Percentiles rank a stretch among this genome's conserved stretches.
Conservation (phyloP, 2,113 vertebrate genomes). For the Cairina moschata region DNA sequence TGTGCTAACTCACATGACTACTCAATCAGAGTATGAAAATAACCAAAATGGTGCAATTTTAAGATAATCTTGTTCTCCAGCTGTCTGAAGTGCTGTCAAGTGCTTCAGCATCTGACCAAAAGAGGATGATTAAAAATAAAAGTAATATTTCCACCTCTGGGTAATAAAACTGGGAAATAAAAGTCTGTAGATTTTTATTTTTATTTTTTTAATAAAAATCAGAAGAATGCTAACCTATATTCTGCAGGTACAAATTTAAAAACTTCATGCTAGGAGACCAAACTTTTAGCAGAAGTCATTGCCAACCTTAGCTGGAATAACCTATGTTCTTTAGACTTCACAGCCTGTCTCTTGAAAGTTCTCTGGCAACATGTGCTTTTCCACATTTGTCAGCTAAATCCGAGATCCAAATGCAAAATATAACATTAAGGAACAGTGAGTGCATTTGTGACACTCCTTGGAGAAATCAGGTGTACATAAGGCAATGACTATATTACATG, state of each 20-base stretch:
- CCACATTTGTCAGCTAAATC: slow-evolving; percentile 65
- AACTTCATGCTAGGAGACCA: neutral
- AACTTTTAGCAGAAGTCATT: neutral
- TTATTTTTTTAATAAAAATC: neutral
- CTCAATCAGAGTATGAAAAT: neutral
- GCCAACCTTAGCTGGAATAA: slow-evolving; percentile 56
- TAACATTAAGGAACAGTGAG: slow-evolving; percentile 32
- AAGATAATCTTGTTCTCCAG: neutral
- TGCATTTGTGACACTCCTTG: neutral
- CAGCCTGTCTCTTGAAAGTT: slow-evolving; percentile 64
- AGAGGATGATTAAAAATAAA: neutral
- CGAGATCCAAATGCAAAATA: slow-evolving; percentile 47
- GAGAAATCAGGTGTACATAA: slow-evolving; percentile 32
- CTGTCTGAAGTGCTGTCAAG: neutral
- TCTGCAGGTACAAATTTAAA: slow-evolving; percentile 36
- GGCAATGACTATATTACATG: neutral
- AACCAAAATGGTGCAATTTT: neutral
- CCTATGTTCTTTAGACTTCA: slow-evolving; percentile 52
- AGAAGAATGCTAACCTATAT: neutral
- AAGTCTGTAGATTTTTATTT: neutral
- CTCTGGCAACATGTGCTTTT: slow-evolving; percentile 54
- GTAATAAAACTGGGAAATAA: neutral
- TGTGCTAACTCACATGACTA: neutral
- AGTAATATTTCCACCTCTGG: neutral
- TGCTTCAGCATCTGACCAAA: neutral